Evolutionary conservation across 2,113 vertebrate genomes (phyloP), one percentile per base, ranked within the genome.

Genomic region (Corythaixoides concolor): DNA sequence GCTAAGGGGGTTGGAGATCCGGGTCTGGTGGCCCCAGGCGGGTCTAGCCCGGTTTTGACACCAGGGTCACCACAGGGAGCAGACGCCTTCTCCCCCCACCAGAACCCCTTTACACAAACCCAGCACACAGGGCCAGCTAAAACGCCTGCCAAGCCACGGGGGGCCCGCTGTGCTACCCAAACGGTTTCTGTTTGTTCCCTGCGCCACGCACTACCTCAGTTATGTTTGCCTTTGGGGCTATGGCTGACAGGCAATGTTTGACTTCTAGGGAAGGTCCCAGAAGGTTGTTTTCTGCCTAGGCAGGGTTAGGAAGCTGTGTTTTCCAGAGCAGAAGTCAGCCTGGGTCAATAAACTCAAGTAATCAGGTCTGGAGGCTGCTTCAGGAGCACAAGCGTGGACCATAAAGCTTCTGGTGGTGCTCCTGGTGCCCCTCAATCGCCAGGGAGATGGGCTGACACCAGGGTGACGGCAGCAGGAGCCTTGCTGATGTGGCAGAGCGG

Each of bases 151-250:
- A 6, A 67, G 47, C 39, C 16, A 30, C 55, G 4, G 27, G 62
- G 37, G 35, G 24, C 22, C 50, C 27, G 23, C 11, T n/a, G 15
- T 9, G 4, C 39, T 52, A 21, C 69, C 78, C 75, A 45, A 30
- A 87, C 73, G 33, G 60, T 80, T 60, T 87, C 33, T 60, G 28
- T 72, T 94, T 97, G 93, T 74, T 97, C 89, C 82, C 52, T 3
- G 6, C 13, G 52, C 76, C 85, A 77, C 15, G 11, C 8, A 70
- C 32, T 7, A 6, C 60, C 47, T 78, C 93, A 70, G 62, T 75
- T 87, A 85, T 98, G 89, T 98, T 98, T 98, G 97, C 59, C 87
- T 97, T 98, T 91, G 37, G 78, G 95, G 97, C 89, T 77, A 52
- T 0, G 89, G 92, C 77, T 1, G 26, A 79, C 53, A 83, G 55